Evolutionary conservation across 2,888 invertebrate species (phyloP), one percentile per base, ranked within the genome.

Genomic region (Stenolophus ochropezus): DNA sequence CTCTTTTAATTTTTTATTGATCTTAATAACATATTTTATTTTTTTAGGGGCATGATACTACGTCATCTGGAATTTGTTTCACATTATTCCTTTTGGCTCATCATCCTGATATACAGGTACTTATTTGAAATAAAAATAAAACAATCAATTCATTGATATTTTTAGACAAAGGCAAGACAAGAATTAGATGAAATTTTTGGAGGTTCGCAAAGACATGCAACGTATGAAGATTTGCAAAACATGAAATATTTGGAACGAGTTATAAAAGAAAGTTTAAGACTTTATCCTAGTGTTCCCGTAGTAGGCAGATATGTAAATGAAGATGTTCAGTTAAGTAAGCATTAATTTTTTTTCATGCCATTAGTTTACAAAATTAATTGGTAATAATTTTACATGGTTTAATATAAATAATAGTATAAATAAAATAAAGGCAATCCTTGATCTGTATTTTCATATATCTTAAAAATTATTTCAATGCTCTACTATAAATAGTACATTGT

Each of bases 241-340:
- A 91, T 94, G 91, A 90, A 91, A 77, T 94, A 93, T 84, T 88
- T 94, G 83, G 94, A 94, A 84, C 90, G 91, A 83, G 93, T 93
- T 84, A 92, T 94, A 69, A 94, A 94, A 86, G 94, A 94, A 85
- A 90, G 92, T 0, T 85, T 94, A 21, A 87, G 94, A 42, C 86
- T 94, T 3, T 94, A 92, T 85, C 94, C 94, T 1, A 93, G 93
- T 83, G 94, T 94, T 3, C 92, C 92, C 23, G 91, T 93, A 84
- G 92, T 94, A 85, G 91, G 92, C 1, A 90, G 94, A 75, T 11
- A 78, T 42, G 85, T 92, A 27, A 87, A 88, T 0, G 91, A 92
- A 85, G 90, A 91, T 81, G 87, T 92, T 3, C 69, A 25, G 27
- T 69, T 79, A 18, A 79, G 79, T 79, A 69, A 23, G 49, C 8